Base-by-base conservation (phyloP, 1,140 invertebrate genomes). In the Drosophila ananassae region DNA sequence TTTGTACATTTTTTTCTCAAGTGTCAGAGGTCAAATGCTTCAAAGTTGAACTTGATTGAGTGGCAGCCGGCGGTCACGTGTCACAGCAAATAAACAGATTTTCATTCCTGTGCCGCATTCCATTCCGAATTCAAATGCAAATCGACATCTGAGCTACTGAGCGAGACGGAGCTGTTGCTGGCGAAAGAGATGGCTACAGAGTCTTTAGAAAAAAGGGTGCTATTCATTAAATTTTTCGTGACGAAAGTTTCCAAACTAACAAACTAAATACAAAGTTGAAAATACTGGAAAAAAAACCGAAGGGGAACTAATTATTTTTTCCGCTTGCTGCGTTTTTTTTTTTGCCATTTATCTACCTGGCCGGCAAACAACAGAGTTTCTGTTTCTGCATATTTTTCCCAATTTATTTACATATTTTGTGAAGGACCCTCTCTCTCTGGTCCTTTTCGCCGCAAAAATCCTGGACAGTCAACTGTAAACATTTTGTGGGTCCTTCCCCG, bases 41-140 rank as follows among this genome's bases (percentile, higher is more conserved):
- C 52, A 74, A 64, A 74, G 59, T 74, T 57, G 51, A 66, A 57
- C 61, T 47, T 74, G 72, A 74, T 74, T 74, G 72, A 74, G 71
- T 74, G 53, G 48, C 69, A 61, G 41, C 22, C 67, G 41, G 68
- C 58, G 71, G 53, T 74, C 63, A 56, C 48, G 60, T 41, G 34
- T 51, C 48, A 47, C 32, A 57, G 52, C 47, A 74, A 57, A 74
- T 74, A 74, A 74, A 74, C 72, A 74, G 72, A 73, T 74, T 74
- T 74, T 54, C 67, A 61, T 72, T 74, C 17, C 51, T 25, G 34
- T 28, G 51, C 66, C 51, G 39, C 41, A 68, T 47, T 68, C 44
- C 37, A 44, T 34, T 68, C 46, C 62, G 34, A 54, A 68, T 44
- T 41, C 37, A 25, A 55, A 55, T 66, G 41, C 48, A 68, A 69